Conservation (phyloP, 2,797 vertebrate species). For the Rhodeus uyekii region DNA sequence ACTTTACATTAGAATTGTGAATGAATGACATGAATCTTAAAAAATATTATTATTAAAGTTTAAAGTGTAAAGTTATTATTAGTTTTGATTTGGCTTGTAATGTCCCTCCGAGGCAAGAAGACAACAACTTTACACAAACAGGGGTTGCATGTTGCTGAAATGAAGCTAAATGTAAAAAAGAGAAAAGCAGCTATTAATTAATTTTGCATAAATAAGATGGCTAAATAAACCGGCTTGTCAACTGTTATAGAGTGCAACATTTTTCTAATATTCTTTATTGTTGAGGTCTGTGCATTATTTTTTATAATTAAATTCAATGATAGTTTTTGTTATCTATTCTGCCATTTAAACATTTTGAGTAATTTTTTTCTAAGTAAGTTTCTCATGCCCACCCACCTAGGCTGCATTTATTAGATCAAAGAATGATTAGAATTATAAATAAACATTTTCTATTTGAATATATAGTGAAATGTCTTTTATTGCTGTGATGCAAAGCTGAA, state of each 20-base stretch:
- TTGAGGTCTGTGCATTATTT: not conserved
- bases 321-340: not conserved
- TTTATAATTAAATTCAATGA: not conserved
- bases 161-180: not conserved
- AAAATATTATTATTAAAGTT: no score
- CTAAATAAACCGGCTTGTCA: not conserved
- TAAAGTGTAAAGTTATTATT: not conserved
- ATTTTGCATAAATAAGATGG: no score
- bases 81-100: not conserved
- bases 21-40: not conserved
- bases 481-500: no score
- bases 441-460: no score
- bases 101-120: not conserved
- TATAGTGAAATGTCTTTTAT: no score
- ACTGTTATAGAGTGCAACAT: not conserved
- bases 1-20: not conserved
- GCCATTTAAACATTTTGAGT: no score
- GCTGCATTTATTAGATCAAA: no score
- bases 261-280: not conserved
- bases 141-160: not conserved
- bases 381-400: no score
- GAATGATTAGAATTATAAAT: no score
- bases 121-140: not conserved
- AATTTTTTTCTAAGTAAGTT: no score
- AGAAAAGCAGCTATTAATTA: not conserved